Conservation (phyloP, 2,113 vertebrate genomes). For the Carassius gibelio region DNA sequence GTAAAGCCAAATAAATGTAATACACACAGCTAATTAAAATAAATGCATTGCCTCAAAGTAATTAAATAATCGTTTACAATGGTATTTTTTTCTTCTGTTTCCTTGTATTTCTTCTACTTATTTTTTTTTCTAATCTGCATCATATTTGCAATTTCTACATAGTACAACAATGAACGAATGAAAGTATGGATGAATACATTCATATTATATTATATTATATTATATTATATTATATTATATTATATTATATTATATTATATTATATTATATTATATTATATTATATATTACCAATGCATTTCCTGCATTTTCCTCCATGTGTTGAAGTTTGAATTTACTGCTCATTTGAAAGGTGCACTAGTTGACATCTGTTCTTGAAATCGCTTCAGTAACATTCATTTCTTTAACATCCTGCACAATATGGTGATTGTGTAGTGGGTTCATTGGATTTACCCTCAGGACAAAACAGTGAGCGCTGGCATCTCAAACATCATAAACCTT, state of each 20-base stretch:
- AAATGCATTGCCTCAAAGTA: not conserved
- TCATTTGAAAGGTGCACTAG: not conserved
- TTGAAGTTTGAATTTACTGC: not conserved
- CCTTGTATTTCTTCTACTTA: no score
- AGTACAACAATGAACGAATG: not conserved
- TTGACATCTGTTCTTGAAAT: constrained; percentile 22
- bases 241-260: no score
- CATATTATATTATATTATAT: no score
- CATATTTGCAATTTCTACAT: not conserved
- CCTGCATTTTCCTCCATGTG: not conserved
- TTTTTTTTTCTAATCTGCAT: no score
- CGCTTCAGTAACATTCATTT: not conserved
- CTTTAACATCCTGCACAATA: constrained; percentile 4
- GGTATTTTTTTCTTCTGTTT: not conserved
- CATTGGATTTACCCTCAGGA: constrained; percentile 10
- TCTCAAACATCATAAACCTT: constrained; percentile 3
- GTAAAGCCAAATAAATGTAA: not conserved
- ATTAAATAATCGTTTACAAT: not conserved
- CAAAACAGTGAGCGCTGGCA: constrained; percentile 3
- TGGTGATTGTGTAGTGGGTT: constrained; percentile 30
- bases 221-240: no score
- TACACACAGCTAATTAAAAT: not conserved
- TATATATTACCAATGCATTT: not conserved
- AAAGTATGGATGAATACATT: no score
- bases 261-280: not conserved